A percentile compares a stretch with the other conserved stretches of the same genome.
Conservation (phyloP, 2,888 invertebrate genomes). For the Globia sparganii region DNA sequence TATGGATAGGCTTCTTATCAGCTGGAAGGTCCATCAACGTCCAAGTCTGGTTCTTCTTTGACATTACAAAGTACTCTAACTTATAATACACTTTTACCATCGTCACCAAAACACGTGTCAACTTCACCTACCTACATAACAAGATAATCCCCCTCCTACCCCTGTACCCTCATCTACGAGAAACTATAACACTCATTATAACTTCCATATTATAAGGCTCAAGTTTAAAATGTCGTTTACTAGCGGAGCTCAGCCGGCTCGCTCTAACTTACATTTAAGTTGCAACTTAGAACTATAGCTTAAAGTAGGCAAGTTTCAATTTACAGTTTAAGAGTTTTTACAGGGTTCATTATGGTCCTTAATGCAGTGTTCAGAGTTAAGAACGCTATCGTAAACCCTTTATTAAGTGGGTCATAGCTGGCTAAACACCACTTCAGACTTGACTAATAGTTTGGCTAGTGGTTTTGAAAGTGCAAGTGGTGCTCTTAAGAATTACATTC, state of each 20-base stretch:
- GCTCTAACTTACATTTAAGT: slow-evolving; percentile 54
- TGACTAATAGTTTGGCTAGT: not conserved
- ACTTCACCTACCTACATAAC: slow-evolving; percentile 21
- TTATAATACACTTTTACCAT: slow-evolving; percentile 17
- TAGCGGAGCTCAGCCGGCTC: slow-evolving; percentile 35
- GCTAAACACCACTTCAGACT: not conserved
- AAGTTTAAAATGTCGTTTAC: slow-evolving; percentile 66
- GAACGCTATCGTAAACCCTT: not conserved
- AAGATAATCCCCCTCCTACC: slow-evolving; percentile 31
- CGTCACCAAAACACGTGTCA: slow-evolving; percentile 34
- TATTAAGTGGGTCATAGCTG: no score
- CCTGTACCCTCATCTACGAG: slow-evolving; percentile 27
- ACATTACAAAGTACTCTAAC: slow-evolving; percentile 6
- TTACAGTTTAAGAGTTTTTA: slow-evolving; percentile 52
- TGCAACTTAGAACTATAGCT: slow-evolving; percentile 51
- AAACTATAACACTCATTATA: slow-evolving; percentile 62
- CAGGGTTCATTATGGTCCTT: slow-evolving; percentile 25
- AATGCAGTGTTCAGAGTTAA: slow-evolving; percentile 9
- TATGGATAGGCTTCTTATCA: no score
- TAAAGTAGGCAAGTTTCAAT: slow-evolving; percentile 57
- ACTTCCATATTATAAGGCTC: slow-evolving; percentile 56
- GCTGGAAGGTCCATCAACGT: no score
- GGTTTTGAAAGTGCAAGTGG: not conserved
- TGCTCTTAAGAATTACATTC: not conserved
- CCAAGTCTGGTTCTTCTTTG: no score